Evolutionary conservation across 2,113 vertebrate species (phyloP).

Genomic region (Pica pica): DNA sequence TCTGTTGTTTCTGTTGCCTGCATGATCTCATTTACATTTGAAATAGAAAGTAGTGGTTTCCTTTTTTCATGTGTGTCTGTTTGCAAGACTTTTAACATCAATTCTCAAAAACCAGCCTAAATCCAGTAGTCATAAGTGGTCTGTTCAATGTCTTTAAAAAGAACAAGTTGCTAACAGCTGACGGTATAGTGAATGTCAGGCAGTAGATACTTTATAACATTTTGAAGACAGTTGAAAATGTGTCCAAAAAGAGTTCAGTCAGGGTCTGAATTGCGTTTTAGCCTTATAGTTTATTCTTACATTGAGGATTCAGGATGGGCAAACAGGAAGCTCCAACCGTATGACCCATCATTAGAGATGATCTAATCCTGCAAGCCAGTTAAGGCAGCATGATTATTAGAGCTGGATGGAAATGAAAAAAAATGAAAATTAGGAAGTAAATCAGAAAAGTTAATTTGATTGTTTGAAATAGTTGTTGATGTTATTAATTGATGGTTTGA

Average conservation of each 20-base stretch:
- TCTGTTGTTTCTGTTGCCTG: neutral
- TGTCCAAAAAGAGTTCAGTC: neutral
- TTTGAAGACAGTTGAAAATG: neutral
- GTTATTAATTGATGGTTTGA: neutral
- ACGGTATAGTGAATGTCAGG: neutral
- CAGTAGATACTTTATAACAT: neutral
- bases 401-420: neutral
- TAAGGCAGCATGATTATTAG: neutral
- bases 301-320: neutral
- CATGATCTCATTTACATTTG: neutral
- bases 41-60: neutral
- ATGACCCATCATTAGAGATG: neutral
- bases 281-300: neutral
- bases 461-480: neutral
- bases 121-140: neutral
- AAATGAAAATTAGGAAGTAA: neutral
- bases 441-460: neutral
- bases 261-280: neutral
- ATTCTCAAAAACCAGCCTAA: neutral
- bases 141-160: neutral
- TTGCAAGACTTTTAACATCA: neutral
- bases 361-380: neutral
- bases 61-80: neutral
- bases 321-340: neutral
- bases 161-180: neutral